These are phyloP conservation scores for Linnaemya vulpina DNA, from an alignment of 2,888 invertebrate genomes.

Conservation along the genomic window DNA sequence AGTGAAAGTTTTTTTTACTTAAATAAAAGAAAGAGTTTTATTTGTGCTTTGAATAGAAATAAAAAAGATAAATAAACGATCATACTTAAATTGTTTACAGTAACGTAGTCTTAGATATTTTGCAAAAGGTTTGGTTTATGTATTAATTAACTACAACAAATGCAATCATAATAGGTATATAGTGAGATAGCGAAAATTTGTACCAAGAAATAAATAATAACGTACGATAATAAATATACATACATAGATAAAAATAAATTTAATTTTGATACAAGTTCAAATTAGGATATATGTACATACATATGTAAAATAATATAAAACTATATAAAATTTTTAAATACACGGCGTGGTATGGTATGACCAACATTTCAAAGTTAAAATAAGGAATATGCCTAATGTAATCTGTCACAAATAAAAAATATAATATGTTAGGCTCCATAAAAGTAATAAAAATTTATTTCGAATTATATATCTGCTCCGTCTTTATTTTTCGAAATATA, in stretches of 20 bases:
- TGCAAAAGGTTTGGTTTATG: background rate
- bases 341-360: too few species aligned
- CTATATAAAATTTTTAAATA: too few species aligned
- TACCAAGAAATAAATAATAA: background rate
- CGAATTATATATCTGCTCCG: background rate
- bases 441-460: background rate
- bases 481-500: constrained; percentile 12
- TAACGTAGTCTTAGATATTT: background rate
- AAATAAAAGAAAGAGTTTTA: constrained; percentile 13
- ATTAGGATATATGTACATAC: too few species aligned
- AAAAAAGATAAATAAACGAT: constrained; percentile 35
- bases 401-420: too few species aligned
- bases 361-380: too few species aligned
- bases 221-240: too few species aligned
- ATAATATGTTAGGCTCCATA: background rate
- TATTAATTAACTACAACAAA: background rate
- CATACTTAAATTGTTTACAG: constrained; percentile 33
- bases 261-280: too few species aligned
- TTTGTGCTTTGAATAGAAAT: constrained; percentile 44
- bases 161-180: background rate
- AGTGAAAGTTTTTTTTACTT: constrained; percentile 58
- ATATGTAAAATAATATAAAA: too few species aligned
- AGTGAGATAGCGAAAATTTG: background rate
- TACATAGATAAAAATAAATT: too few species aligned
- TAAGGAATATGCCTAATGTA: too few species aligned